Percentiles rank a stretch among this genome's conserved stretches.
Evolutionary conservation across 1,140 invertebrate species (phyloP).

Genomic region (Orchestia grillus): DNA sequence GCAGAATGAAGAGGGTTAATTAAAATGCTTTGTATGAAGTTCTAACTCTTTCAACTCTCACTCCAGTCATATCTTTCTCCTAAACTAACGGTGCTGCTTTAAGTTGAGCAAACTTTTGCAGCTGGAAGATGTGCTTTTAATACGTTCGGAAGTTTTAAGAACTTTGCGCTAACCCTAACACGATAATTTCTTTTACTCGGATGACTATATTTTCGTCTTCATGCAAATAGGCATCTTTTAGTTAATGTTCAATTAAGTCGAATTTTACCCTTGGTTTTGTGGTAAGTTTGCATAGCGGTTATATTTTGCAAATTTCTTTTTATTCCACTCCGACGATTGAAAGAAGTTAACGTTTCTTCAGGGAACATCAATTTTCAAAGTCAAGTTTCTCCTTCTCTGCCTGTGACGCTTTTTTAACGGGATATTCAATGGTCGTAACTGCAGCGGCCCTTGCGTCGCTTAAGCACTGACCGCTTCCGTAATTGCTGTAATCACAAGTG

Average conservation of each 20-base stretch:
- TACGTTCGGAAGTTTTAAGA: neutral
- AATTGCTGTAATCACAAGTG: conserved; percentile 14
- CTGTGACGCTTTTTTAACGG: neutral
- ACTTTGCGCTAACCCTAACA: neutral
- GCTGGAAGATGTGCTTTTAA: neutral
- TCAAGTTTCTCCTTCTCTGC: neutral
- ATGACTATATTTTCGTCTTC: neutral
- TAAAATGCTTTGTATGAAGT: neutral
- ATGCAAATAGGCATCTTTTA: neutral
- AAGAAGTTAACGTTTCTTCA: neutral
- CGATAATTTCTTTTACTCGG: neutral
- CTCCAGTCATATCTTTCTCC: neutral
- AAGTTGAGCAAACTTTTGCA: neutral
- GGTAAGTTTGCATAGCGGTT: neutral
- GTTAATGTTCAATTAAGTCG: neutral
- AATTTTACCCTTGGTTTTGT: neutral
- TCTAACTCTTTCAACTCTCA: neutral
- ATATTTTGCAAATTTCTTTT: neutral
- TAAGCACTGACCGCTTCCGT: conserved; percentile 22
- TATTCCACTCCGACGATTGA: neutral
- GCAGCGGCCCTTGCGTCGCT: neutral
- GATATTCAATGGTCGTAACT: neutral
- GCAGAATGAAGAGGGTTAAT: neutral
- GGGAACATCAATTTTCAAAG: neutral
- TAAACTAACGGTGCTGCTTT: neutral